Conservation (phyloP, 2,113 vertebrate species). For the Carollia perspicillata region DNA sequence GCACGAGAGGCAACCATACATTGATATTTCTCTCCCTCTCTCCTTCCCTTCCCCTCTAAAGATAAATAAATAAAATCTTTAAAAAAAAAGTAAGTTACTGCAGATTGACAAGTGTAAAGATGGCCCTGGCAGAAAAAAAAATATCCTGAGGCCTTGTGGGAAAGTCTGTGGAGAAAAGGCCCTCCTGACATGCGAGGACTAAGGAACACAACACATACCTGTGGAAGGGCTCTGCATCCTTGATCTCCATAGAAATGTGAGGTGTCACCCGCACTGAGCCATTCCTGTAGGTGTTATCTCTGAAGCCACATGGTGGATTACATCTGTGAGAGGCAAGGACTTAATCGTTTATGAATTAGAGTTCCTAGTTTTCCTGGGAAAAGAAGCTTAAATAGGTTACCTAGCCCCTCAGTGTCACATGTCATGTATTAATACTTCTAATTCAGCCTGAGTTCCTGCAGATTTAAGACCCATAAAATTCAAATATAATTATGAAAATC, state of each 20-base stretch:
- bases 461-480: constrained; percentile 33
- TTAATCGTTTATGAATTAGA: neutral
- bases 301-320: neutral
- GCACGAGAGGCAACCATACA: too few relatives aligned
- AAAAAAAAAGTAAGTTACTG: neutral
- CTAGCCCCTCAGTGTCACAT: neutral
- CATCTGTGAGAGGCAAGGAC: neutral
- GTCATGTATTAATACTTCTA: neutral
- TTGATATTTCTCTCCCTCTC: too few relatives aligned
- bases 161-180: neutral
- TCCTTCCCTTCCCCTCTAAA: too few relatives aligned
- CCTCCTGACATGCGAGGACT: neutral
- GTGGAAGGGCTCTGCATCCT: neutral
- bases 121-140: neutral
- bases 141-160: neutral
- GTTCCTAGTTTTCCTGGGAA: constrained; percentile 7
- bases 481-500: constrained; percentile 42
- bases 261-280: neutral
- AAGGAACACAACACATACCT: neutral
- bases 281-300: neutral
- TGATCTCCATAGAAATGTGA: neutral
- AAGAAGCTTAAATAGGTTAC: neutral
- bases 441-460: neutral
- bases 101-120: neutral
- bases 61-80: too few relatives aligned